These are phyloP conservation scores for Ctenomys sociabilis DNA, from an alignment of 2,113 vertebrate genomes.

Conservation along the genomic window DNA sequence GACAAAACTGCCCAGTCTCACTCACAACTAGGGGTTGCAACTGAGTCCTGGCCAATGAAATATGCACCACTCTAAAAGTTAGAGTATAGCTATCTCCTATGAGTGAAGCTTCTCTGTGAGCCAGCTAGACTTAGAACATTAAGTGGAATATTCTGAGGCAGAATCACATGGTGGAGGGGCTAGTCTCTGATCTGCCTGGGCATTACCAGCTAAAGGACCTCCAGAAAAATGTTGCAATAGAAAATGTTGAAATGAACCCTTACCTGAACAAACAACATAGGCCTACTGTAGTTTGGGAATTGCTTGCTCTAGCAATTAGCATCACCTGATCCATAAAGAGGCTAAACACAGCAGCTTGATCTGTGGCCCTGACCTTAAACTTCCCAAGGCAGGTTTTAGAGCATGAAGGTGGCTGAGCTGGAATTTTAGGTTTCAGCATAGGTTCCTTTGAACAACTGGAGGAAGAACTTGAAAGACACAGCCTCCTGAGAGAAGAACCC, in stretches of 20 bases:
- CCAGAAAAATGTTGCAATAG: not conserved
- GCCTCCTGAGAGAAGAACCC: not conserved
- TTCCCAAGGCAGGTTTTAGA: not conserved
- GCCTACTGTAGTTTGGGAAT: slow-evolving; percentile 9
- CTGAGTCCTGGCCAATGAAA: not conserved
- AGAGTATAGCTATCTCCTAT: not conserved
- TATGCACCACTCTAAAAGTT: not conserved
- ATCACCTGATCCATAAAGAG: slow-evolving; percentile 15
- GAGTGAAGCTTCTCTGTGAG: not conserved
- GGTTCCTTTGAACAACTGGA: slow-evolving; percentile 38
- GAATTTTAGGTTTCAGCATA: slow-evolving; percentile 56
- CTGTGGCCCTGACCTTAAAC: not conserved
- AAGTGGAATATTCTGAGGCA: not conserved
- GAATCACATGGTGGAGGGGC: not conserved
- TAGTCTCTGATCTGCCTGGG: not conserved
- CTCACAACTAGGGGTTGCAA: not conserved
- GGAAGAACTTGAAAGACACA: slow-evolving; percentile 48
- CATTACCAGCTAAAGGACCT: not conserved
- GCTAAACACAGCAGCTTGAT: not conserved
- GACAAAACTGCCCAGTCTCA: slow-evolving; percentile 7
- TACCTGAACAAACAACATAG: slow-evolving; percentile 1
- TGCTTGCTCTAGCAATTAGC: slow-evolving; percentile 35
- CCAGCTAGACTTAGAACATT: not conserved
- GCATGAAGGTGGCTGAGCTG: slow-evolving; percentile 54
- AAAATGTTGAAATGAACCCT: not conserved